Evolutionary conservation across 2,888 invertebrate genomes (phyloP).

Genomic region (Andrena chrysosceles): DNA sequence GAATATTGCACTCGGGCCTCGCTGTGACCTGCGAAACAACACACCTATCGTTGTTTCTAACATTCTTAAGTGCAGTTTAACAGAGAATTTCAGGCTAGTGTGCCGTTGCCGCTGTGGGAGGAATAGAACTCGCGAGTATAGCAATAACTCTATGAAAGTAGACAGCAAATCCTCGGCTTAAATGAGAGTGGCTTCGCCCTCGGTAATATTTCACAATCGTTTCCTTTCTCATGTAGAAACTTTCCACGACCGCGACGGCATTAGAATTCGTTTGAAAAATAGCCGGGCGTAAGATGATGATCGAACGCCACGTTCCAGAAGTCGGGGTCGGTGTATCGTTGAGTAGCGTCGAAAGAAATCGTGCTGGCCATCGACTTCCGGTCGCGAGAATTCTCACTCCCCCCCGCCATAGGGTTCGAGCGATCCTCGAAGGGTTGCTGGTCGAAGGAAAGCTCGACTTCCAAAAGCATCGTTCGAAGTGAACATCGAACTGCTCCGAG

Average conservation of each 20-base stretch:
- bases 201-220: too few species aligned
- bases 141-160: not conserved
- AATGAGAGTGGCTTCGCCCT: too few species aligned
- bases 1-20: constrained; percentile 38
- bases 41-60: not conserved
- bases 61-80: not conserved
- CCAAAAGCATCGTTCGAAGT: not conserved
- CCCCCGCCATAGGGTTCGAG: not conserved
- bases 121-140: not conserved
- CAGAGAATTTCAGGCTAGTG: too few species aligned
- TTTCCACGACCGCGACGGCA: too few species aligned
- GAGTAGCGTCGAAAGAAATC: constrained; percentile 37
- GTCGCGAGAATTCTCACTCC: not conserved
- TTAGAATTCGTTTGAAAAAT: too few species aligned
- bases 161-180: too few species aligned
- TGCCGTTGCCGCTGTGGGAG: too few species aligned
- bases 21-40: constrained; percentile 23
- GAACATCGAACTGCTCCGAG: constrained; percentile 18
- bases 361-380: constrained; percentile 26
- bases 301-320: constrained; percentile 40
- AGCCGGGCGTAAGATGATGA: constrained; percentile 1
- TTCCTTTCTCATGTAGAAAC: too few species aligned
- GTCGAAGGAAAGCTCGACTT: not conserved
- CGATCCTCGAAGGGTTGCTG: not conserved
- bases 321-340: constrained; percentile 21